Conservation (phyloP, 2,797 vertebrate species). For the Alca torda region DNA sequence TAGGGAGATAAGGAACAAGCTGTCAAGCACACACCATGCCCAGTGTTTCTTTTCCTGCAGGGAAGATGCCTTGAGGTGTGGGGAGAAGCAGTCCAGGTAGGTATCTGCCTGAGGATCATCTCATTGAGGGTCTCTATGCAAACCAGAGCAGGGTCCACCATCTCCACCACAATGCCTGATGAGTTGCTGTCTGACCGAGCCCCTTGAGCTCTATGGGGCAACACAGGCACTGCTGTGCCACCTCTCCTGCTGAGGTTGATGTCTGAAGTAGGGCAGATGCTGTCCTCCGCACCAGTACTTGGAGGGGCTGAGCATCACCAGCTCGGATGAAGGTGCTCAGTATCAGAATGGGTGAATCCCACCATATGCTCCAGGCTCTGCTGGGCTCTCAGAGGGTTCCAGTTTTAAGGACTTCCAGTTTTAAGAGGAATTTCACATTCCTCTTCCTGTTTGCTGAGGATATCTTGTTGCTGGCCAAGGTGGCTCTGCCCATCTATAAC, state of each 20-base stretch:
- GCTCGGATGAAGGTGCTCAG: not conserved
- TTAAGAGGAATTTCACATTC: not conserved
- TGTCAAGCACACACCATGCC: not conserved
- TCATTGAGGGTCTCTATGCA: accelerated
- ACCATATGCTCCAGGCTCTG: not conserved
- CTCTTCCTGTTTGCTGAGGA: not conserved
- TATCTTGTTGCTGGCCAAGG: not conserved
- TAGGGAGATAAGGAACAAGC: not conserved
- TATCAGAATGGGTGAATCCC: not conserved
- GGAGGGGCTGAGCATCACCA: not conserved
- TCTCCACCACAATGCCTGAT: not conserved
- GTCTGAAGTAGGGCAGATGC: not conserved
- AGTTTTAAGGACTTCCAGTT: not conserved
- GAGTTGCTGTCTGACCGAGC: not conserved
- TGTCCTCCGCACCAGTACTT: not conserved
- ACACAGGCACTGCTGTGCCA: not conserved
- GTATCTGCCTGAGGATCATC: not conserved
- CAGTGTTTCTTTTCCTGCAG: not conserved
- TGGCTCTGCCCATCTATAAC: not conserved
- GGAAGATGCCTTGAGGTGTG: not conserved
- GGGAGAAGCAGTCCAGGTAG: not conserved
- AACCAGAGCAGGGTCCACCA: not conserved
- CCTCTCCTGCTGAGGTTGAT: not conserved
- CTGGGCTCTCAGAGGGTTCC: not conserved
- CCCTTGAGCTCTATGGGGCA: not conserved